phyloP scores from a whole-genome alignment of 2,797 vertebrate species.

The Chelidonichthys spinosus region DNA sequence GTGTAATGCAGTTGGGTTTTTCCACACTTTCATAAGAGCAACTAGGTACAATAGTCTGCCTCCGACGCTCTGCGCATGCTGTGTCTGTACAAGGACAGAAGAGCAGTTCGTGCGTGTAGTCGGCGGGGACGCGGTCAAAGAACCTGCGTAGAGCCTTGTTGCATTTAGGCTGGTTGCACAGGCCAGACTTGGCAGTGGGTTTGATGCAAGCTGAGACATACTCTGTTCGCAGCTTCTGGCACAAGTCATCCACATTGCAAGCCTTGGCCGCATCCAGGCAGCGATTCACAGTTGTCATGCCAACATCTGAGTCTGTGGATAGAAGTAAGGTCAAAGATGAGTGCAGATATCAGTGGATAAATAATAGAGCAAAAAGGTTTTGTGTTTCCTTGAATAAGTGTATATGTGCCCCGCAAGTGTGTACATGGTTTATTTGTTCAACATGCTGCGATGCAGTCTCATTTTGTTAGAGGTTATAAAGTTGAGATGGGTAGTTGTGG shows the following conservation, averaged over 20 bases:
- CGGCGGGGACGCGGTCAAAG: conserved; percentile 92
- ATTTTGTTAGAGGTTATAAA: conserved; percentile 19
- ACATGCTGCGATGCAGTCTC: conserved; percentile 21
- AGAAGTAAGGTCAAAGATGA: conserved; percentile 39
- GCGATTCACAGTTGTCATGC: conserved; percentile 89
- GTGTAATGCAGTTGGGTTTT: conserved; percentile 89
- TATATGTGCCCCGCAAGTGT: not conserved
- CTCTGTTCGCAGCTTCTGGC: conserved; percentile 92
- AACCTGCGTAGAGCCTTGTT: conserved; percentile 95
- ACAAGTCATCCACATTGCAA: conserved; percentile 93
- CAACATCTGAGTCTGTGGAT: conserved; percentile 87
- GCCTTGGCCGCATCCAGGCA: conserved; percentile 97
- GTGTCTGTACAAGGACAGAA: conserved; percentile 95
- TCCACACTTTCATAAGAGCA: conserved; percentile 92
- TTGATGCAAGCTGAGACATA: conserved; percentile 95
- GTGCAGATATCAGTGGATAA: conserved; percentile 19
- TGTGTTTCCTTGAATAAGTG: conserved; percentile 1
- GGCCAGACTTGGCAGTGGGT: conserved; percentile 82
- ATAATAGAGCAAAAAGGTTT: conserved; percentile 14
- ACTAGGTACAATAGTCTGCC: conserved; percentile 95
- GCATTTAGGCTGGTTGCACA: conserved; percentile 92
- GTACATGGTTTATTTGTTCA: conserved; percentile 10
- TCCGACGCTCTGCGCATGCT: conserved; percentile 91
- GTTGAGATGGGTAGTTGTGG: conserved; percentile 9
- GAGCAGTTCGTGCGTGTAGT: conserved; percentile 95